phyloP scores from a whole-genome alignment of 2,888 invertebrate species.

The Parascotia fuliginaria region DNA sequence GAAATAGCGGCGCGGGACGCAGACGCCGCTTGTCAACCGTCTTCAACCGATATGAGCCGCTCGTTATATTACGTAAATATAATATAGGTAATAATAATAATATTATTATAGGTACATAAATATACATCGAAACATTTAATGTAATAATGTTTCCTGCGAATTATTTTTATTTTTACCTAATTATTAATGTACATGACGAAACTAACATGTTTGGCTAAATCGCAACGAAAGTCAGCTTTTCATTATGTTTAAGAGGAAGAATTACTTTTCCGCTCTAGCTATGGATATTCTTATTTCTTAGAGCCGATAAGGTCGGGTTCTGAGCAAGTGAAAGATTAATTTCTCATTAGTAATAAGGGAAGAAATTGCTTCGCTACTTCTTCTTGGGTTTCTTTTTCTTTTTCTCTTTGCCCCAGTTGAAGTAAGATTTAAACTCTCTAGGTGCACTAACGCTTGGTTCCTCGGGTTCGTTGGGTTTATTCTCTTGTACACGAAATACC shows the following conservation, averaged over 20 bases:
- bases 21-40: conserved; percentile 53
- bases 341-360: too few species aligned
- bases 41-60: conserved; percentile 41
- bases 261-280: too few species aligned
- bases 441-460: conserved; percentile 38
- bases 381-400: conserved; percentile 56
- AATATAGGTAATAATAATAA: too few species aligned
- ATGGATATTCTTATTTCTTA: too few species aligned
- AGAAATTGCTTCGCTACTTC: conserved; percentile 24
- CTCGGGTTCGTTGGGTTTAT: conserved; percentile 37
- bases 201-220: too few species aligned
- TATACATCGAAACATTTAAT: conserved; percentile 2
- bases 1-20: conserved; percentile 75
- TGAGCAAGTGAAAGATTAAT: too few species aligned
- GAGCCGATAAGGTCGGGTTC: too few species aligned
- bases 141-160: neutral
- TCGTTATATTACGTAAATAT: conserved; percentile 20
- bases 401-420: conserved; percentile 56
- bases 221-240: too few species aligned
- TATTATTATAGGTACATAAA: neutral
- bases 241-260: too few species aligned
- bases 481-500: conserved; percentile 22
- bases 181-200: neutral
- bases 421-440: conserved; percentile 54
- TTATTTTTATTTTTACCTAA: neutral